Evolutionary conservation across 2,113 vertebrate species (phyloP), one percentile per base, ranked within the genome.

Genomic region (Neotoma lepida): DNA sequence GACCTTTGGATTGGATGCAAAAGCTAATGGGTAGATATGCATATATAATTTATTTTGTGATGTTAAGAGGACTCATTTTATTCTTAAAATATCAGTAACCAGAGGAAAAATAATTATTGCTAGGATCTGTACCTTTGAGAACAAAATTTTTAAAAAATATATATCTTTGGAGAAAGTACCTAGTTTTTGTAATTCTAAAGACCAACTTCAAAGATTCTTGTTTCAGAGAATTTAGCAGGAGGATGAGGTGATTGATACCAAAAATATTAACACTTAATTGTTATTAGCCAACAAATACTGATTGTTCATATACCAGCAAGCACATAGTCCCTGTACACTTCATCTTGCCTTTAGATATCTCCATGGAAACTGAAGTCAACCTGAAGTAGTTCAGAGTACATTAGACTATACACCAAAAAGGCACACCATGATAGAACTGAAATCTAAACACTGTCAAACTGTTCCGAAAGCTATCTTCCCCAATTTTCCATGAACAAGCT

Each of bases 401-500:
- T 94, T 94, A 74, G 44, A 89, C 9, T 39, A 2, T 13, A 22
- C 39, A 95, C n/a, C 41, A 90, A 82, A 94, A 61, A 74, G 30
- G 28, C 33, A 89, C 84, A 93, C 51, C 41, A 76, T 78, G 46
- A 63, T 58, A 78, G 44, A 63, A 82, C 51, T 66, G 17, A 94
- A 94, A 95, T 26, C 24, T 73, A 68, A 22, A 49, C 41, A 74
- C 61, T 61, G 28, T 91, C 82, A 89, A 33, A 35, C 77, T 87
- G 68, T 7, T 78, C 39, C 63, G 86, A 51, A 39, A 88, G 61
- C 49, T 88, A 33, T 92, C 63, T 88, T 80, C 49, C 54, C 94
- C 93, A 84, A 41, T 93, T 87, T 92, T 93, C 10, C 49, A 35
- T 33, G 86, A 94, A 70, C 64, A 94, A 70, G 28, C 39, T 91